A percentile compares a stretch with the other conserved stretches of the same genome.
Evolutionary conservation across 2,113 vertebrate species (phyloP).

Genomic region (Paratilapia polleni): DNA sequence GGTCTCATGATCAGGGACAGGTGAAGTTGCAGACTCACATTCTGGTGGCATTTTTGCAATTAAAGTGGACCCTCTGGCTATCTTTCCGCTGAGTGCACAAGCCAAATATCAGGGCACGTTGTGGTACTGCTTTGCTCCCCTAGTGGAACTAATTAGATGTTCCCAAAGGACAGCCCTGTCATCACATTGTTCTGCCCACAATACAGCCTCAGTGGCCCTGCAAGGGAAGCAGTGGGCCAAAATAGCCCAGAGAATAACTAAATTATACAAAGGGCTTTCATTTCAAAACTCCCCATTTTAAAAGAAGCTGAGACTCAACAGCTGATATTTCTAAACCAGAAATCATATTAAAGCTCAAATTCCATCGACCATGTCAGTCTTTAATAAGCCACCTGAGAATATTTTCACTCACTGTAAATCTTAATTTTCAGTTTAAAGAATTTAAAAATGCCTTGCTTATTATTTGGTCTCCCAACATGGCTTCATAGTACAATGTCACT

Average conservation of each 20-base stretch:
- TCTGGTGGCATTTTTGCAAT: slow-evolving; percentile 79
- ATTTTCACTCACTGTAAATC: too few species aligned
- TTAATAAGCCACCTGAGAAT: not conserved
- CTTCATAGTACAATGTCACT: too few species aligned
- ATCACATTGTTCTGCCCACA: slow-evolving; percentile 78
- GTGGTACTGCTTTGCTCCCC: slow-evolving; percentile 73
- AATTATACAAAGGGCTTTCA: slow-evolving; percentile 45
- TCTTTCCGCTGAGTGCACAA: slow-evolving; percentile 75
- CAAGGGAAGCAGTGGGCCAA: slow-evolving; percentile 53
- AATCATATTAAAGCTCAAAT: not conserved
- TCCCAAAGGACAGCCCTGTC: slow-evolving; percentile 79
- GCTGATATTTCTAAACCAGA: slow-evolving; percentile 6
- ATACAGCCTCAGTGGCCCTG: slow-evolving; percentile 64
- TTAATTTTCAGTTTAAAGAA: too few species aligned
- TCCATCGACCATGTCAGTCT: not conserved
- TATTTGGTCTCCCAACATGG: too few species aligned
- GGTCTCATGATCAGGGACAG: slow-evolving; percentile 68
- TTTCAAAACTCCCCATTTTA: slow-evolving; percentile 30
- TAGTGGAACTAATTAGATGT: slow-evolving; percentile 81
- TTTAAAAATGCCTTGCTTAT: too few species aligned
- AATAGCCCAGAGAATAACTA: slow-evolving; percentile 59
- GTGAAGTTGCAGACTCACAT: slow-evolving; percentile 67
- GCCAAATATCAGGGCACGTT: slow-evolving; percentile 78
- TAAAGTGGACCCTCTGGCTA: slow-evolving; percentile 76
- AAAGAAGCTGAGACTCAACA: slow-evolving; percentile 1